phyloP scores from a whole-genome alignment of 2,113 vertebrate species.

The Maylandia zebra region DNA sequence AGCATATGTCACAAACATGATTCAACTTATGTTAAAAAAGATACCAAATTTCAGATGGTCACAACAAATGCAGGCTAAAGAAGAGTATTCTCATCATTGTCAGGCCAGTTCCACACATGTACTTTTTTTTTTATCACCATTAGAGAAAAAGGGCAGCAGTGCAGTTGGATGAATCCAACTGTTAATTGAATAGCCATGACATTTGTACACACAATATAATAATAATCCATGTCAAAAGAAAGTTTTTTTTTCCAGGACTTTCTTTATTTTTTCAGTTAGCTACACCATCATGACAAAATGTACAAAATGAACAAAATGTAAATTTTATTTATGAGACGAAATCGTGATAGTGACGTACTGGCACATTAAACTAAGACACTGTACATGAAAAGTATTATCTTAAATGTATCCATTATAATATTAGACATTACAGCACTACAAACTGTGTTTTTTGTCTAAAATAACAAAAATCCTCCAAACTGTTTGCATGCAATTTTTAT shows the following conservation, averaged over 20 bases:
- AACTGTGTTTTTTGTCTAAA: background rate
- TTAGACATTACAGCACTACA: background rate
- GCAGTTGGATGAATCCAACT: background rate
- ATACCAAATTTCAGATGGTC: background rate
- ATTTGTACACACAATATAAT: background rate
- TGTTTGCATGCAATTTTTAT: background rate
- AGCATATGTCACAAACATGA: background rate
- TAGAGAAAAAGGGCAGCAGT: background rate
- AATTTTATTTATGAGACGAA: background rate
- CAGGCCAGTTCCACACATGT: background rate
- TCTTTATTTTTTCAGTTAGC: background rate
- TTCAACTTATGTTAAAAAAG: background rate
- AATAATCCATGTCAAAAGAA: background rate
- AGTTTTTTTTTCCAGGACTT: background rate
- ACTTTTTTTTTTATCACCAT: background rate
- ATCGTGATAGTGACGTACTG: background rate
- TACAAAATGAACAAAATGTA: background rate
- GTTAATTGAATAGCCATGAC: background rate
- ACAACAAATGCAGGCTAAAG: background rate
- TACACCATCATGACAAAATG: background rate
- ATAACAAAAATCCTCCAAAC: background rate
- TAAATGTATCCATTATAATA: background rate
- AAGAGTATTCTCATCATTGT: background rate
- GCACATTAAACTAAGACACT: background rate
- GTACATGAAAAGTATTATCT: background rate